Evolutionary conservation across 2,888 invertebrate genomes (phyloP).

Genomic region (Orthonevra nobilis): DNA sequence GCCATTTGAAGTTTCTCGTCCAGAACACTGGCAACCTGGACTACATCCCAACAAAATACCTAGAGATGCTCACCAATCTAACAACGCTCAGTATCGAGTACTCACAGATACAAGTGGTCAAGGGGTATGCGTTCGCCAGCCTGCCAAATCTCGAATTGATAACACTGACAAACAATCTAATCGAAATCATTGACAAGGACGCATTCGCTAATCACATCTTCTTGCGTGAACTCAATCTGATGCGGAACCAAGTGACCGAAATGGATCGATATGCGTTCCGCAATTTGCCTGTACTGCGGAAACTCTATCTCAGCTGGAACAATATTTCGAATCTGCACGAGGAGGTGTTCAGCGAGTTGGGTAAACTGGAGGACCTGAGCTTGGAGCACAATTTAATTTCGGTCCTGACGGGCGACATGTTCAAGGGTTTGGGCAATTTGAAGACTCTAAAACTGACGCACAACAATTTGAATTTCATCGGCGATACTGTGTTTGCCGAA

Average conservation of each 20-base stretch:
- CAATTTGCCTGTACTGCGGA: constrained; percentile 86
- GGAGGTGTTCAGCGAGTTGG: constrained; percentile 88
- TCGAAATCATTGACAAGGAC: constrained; percentile 84
- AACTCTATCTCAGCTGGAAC: constrained; percentile 91
- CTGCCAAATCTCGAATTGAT: constrained; percentile 85
- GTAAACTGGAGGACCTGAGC: constrained; percentile 89
- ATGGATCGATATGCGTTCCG: constrained; percentile 87
- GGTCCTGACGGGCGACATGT: constrained; percentile 88
- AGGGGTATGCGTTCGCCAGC: constrained; percentile 88
- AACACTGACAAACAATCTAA: constrained; percentile 85
- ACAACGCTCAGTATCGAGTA: constrained; percentile 86
- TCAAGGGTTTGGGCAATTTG: constrained; percentile 88
- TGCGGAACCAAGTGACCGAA: constrained; percentile 88
- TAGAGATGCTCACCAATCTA: constrained; percentile 85
- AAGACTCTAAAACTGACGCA: constrained; percentile 87
- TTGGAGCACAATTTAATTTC: constrained; percentile 89
- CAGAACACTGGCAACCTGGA: constrained; percentile 86
- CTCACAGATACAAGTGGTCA: constrained; percentile 86
- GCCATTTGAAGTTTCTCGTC: constrained; percentile 87
- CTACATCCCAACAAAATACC: constrained; percentile 86
- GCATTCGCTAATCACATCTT: constrained; percentile 88
- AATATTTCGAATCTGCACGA: constrained; percentile 91
- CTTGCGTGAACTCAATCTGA: constrained; percentile 85
- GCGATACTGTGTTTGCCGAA: constrained; percentile 89
- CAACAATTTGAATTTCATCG: constrained; percentile 89